Base-by-base conservation (phyloP, 2,888 invertebrate species). In the Dryobotodes eremita region DNA sequence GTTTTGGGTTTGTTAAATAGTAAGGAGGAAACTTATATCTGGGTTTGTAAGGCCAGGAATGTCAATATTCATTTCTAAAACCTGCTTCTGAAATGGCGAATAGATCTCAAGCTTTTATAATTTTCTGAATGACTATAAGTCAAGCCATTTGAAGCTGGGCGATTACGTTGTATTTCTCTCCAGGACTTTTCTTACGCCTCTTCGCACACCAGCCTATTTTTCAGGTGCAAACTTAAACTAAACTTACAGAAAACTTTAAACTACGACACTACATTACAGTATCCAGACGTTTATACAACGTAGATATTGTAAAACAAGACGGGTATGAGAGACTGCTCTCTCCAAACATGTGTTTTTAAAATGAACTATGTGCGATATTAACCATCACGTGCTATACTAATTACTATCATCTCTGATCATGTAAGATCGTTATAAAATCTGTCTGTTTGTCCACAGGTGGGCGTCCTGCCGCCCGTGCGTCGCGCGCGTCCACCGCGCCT, bases 401-500 rank as follows among this genome's bases (percentile, higher is more conserved):
- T n/a, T n/a, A n/a, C 26, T 59, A 6, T 62, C 36, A 6, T 62
- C 36, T 36, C 5, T 5, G 36, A 23, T 5, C 10, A 17, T 73
- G 2, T n/a, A 74, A 73, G 10, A 8, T 71, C 2, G 20, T 8
- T 64, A 53, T 69, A 57, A 59, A 71, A 68, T 75, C 36, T 79
- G 36, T 77, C 17, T 71, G 26, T 82, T 79, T 88, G 86, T 87
- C 75, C 62, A 10, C 92, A 96, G 96, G 92, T 96, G 93, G 96
- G 95, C 59, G 95, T 96, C 86, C 86, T 95, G 83, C 94, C 95
- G 59, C 91, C 93, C 13, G 91, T 91, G 65, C 94, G 96, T 5
- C 90, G 96, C 70, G 80, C 94, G 57, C 86, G 96, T 64, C 94
- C 96, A 59, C 96, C 96, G 11, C 92, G 96, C 42, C 95, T 96